Percentiles rank a stretch among this genome's conserved stretches.
These are phyloP conservation scores for Aptenodytes forsteri DNA, from an alignment of 2,113 vertebrate genomes.

Conservation along the genomic window DNA sequence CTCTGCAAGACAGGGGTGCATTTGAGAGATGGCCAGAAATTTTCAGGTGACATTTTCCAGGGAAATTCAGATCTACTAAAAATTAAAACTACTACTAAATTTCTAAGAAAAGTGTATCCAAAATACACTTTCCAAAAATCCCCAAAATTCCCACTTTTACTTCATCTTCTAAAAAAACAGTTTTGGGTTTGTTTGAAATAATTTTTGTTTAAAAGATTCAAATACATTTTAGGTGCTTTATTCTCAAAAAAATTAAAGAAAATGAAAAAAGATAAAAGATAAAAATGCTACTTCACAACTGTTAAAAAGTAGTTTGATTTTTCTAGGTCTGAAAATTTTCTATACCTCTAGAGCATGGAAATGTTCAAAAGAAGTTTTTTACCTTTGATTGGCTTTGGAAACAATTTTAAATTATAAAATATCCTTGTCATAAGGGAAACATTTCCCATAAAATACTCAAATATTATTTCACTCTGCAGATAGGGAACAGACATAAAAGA, in stretches of 20 bases:
- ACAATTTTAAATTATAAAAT: neutral
- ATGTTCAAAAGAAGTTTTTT: neutral
- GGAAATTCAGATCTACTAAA: neutral
- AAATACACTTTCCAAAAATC: neutral
- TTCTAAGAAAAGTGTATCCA: neutral
- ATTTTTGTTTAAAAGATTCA: neutral
- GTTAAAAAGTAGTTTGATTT: neutral
- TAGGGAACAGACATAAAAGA: neutral
- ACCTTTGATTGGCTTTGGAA: neutral
- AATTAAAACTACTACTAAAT: neutral
- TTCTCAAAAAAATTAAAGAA: neutral
- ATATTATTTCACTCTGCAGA: neutral
- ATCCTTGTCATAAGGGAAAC: neutral
- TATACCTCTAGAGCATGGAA: neutral
- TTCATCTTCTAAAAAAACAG: neutral
- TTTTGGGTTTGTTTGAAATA: neutral
- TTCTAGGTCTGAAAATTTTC: neutral
- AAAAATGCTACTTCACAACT: neutral
- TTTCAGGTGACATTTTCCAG: neutral
- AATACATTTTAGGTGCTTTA: neutral
- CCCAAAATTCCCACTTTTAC: accelerated
- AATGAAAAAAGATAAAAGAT: neutral
- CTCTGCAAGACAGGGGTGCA: neutral
- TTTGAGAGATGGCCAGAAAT: neutral
- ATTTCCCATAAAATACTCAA: neutral